Evolutionary conservation across 1,140 invertebrate species (phyloP).

Genomic region (Sminthurides bifidus): DNA sequence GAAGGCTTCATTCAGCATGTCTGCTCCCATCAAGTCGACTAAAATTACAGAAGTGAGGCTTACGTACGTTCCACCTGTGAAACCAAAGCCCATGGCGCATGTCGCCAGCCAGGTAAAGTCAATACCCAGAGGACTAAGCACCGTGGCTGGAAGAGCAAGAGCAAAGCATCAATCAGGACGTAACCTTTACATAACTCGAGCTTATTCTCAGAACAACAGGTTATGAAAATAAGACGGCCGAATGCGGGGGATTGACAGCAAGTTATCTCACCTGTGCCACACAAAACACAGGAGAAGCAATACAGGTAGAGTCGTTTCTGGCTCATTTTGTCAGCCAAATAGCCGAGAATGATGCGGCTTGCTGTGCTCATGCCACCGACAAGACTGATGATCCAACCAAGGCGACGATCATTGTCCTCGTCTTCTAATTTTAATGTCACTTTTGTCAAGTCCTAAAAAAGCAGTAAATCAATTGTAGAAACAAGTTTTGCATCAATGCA

Average conservation of each 20-base stretch:
- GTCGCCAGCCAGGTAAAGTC: conserved; percentile 54
- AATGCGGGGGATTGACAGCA: not conserved
- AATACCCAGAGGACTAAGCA: conserved; percentile 56
- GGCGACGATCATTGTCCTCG: conserved; percentile 34
- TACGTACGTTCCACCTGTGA: conserved; percentile 83
- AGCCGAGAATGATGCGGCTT: conserved; percentile 55
- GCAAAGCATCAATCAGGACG: no score
- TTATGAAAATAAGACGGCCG: conserved; percentile 35
- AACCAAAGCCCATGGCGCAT: conserved; percentile 72
- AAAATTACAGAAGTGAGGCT: conserved; percentile 81
- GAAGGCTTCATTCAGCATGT: conserved; percentile 81
- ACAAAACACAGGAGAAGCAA: conserved; percentile 68
- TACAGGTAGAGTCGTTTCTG: conserved; percentile 76
- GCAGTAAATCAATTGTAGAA: no score
- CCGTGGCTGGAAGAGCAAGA: conserved; percentile 72
- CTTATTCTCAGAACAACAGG: conserved; percentile 38
- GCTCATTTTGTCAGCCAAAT: conserved; percentile 67
- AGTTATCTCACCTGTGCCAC: conserved; percentile 59
- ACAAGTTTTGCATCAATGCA: not conserved
- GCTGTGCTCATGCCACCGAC: conserved; percentile 50
- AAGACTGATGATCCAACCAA: conserved; percentile 55
- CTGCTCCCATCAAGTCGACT: conserved; percentile 72
- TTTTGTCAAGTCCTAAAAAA: conserved; percentile 27
- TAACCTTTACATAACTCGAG: no score
- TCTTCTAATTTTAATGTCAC: conserved; percentile 46